These are phyloP conservation scores for Cyphomyrus discorhynchus DNA, from an alignment of 2,113 vertebrate genomes.

Conservation along the genomic window DNA sequence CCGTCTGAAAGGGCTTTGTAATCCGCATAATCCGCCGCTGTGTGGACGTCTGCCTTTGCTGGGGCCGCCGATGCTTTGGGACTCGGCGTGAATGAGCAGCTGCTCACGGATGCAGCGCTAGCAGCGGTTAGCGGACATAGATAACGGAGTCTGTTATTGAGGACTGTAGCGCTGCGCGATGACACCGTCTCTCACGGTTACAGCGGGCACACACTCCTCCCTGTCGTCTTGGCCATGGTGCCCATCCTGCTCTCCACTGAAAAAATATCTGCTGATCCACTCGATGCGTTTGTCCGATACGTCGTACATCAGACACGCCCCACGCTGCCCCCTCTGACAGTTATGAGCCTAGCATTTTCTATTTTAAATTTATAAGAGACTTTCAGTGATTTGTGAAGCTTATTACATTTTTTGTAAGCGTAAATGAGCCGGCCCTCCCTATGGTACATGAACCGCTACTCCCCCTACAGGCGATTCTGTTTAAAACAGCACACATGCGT, in stretches of 20 bases:
- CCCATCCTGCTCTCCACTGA: not conserved
- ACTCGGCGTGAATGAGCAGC: not conserved
- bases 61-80: not conserved
- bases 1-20: not conserved
- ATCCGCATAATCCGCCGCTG: not conserved
- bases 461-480: not conserved
- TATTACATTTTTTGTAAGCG: not conserved
- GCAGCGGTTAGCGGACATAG: not conserved
- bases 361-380: not conserved
- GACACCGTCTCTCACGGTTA: not conserved
- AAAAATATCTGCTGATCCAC: not conserved
- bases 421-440: not conserved
- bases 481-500: not conserved
- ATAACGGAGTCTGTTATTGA: not conserved
- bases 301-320: not conserved
- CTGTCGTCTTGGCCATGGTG: not conserved
- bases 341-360: not conserved
- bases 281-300: not conserved
- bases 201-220: not conserved
- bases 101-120: not conserved
- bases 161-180: not conserved
- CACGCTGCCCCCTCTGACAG: not conserved
- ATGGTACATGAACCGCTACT: not conserved
- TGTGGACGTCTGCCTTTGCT: not conserved
- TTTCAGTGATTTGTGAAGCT: not conserved